Conservation (phyloP, 1,140 invertebrate species). For the Nephila pilipes region DNA sequence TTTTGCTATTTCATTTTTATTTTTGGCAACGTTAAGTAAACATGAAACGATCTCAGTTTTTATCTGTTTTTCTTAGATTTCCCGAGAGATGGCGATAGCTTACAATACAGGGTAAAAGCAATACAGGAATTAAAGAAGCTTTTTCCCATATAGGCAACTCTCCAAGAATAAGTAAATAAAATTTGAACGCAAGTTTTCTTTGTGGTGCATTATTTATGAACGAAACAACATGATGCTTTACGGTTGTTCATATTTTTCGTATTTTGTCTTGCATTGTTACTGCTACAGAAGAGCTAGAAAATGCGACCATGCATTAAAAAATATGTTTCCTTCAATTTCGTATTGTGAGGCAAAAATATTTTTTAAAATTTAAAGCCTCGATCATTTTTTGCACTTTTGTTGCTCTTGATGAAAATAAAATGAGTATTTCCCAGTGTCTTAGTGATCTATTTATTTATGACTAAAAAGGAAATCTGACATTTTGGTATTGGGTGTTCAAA, state of each 20-base stretch:
- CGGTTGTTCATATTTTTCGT: neutral
- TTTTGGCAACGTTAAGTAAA: conserved; percentile 37
- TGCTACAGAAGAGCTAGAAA: neutral
- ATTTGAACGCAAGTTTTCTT: no score
- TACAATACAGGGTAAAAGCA: neutral
- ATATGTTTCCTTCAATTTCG: conserved; percentile 29
- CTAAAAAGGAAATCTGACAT: no score
- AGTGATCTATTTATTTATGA: no score
- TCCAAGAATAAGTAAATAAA: neutral
- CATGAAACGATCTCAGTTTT: no score
- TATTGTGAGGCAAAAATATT: neutral
- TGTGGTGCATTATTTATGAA: conserved; percentile 42
- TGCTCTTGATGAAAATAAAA: no score
- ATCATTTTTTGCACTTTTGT: no score
- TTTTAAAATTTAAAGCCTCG: neutral
- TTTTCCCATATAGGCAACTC: neutral
- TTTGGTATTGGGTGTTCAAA: no score
- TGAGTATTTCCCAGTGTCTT: no score
- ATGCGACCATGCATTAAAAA: conserved; percentile 44
- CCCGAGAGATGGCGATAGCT: conserved; percentile 28
- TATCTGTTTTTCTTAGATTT: conserved; percentile 35
- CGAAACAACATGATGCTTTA: conserved; percentile 40
- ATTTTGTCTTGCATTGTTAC: conserved; percentile 15
- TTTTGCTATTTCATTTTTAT: neutral
- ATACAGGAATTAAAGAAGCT: neutral